Conservation (phyloP, 2,113 vertebrate species). For the Tursiops truncatus region DNA sequence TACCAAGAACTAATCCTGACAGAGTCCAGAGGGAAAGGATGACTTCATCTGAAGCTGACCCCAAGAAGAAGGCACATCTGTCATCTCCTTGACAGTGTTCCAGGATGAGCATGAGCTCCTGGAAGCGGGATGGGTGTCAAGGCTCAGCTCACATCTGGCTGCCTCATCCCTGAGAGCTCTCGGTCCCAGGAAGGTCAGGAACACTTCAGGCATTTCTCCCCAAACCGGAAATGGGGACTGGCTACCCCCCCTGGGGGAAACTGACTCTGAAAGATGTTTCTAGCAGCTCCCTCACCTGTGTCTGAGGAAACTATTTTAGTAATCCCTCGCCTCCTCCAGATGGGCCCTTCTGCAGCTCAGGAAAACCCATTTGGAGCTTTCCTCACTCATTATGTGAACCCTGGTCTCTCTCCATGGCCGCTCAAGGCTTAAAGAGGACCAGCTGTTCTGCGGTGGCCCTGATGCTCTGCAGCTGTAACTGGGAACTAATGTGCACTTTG, state of each 20-base stretch:
- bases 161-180: neutral
- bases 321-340: too few relatives aligned
- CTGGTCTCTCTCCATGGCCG: fast-evolving
- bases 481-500: neutral
- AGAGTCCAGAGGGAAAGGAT: slow-evolving; percentile 20
- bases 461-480: neutral
- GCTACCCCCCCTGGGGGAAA: neutral
- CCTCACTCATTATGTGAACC: neutral
- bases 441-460: neutral
- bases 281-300: too few relatives aligned
- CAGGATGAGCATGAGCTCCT: neutral
- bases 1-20: neutral
- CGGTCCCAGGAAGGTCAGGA: neutral
- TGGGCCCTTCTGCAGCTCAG: neutral
- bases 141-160: neutral
- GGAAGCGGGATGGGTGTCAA: neutral
- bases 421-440: neutral
- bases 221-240: neutral
- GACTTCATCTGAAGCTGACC: neutral
- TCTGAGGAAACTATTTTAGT: neutral
- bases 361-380: neutral
- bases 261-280: neutral
- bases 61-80: neutral
- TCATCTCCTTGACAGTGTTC: neutral
- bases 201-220: neutral